Percentiles rank a stretch among this genome's conserved stretches.
Evolutionary conservation across 2,113 vertebrate genomes (phyloP).

Genomic region (Prunella fulvescens): DNA sequence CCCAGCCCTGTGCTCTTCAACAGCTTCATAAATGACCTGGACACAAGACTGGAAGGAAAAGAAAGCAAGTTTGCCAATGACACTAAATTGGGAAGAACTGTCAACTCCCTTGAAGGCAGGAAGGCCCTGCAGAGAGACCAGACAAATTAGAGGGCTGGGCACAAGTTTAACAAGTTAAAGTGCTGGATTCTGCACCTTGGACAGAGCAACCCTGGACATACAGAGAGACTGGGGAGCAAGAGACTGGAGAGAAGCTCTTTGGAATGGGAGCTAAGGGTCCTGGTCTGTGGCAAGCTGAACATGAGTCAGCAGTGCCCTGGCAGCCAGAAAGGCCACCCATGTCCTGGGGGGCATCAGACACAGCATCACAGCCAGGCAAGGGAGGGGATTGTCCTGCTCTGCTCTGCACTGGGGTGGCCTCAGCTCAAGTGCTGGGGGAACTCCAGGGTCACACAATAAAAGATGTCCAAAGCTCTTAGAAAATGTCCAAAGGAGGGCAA

Average conservation of each 20-base stretch:
- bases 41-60: neutral
- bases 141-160: neutral
- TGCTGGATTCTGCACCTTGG: fast-evolving
- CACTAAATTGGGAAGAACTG: neutral
- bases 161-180: neutral
- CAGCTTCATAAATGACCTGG: neutral
- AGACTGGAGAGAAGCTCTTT: neutral
- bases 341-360: neutral
- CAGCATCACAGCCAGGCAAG: fast-evolving
- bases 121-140: neutral
- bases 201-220: neutral
- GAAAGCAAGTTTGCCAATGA: neutral
- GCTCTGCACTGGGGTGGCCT: neutral
- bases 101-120: neutral
- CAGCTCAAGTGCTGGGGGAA: too few species aligned
- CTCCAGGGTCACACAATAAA: fast-evolving
- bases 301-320: neutral
- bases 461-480: neutral
- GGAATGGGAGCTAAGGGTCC: neutral
- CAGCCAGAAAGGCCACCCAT: fast-evolving
- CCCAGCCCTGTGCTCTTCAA: neutral
- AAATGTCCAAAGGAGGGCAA: neutral
- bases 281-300: fast-evolving
- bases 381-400: neutral
- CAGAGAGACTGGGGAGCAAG: neutral